These are phyloP conservation scores for Aplochiton taeniatus DNA, from an alignment of 2,797 vertebrate genomes.

Conservation along the genomic window DNA sequence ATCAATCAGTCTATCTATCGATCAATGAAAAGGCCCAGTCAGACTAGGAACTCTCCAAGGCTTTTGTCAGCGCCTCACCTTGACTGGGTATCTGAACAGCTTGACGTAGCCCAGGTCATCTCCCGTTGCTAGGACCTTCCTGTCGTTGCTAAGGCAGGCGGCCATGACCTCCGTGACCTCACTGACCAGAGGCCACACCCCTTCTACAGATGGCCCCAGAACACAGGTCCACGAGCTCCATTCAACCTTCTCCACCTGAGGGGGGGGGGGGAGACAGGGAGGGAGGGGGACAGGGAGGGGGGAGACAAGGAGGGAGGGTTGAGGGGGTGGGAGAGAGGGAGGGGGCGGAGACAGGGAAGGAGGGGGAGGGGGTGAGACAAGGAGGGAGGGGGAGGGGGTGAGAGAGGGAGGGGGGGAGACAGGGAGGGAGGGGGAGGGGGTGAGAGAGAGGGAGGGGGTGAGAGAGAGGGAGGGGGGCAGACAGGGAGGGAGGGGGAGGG, in stretches of 20 bases:
- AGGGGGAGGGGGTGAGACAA: not conserved
- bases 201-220: slow-evolving; percentile 90
- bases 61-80: slow-evolving; percentile 74
- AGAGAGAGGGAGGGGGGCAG: not conserved
- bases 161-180: slow-evolving; percentile 93
- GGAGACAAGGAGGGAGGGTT: not conserved
- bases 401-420: slow-evolving; percentile 9
- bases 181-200: slow-evolving; percentile 93
- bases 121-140: slow-evolving; percentile 90
- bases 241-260: slow-evolving; percentile 93
- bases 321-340: slow-evolving; percentile 9
- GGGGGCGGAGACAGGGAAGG: not conserved
- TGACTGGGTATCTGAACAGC: slow-evolving; percentile 93
- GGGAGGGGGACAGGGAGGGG: slow-evolving; percentile 7
- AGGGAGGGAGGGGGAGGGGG: not conserved
- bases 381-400: slow-evolving; percentile 14
- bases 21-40: too few species aligned
- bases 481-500: not conserved
- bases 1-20: too few species aligned
- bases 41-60: too few species aligned
- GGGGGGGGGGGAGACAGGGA: slow-evolving; percentile 8
- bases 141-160: slow-evolving; percentile 89
- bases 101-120: slow-evolving; percentile 98
- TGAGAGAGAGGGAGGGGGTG: slow-evolving; percentile 1
- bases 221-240: slow-evolving; percentile 98